Conservation (phyloP, 2,797 vertebrate species). For the Melopsittacus undulatus region DNA sequence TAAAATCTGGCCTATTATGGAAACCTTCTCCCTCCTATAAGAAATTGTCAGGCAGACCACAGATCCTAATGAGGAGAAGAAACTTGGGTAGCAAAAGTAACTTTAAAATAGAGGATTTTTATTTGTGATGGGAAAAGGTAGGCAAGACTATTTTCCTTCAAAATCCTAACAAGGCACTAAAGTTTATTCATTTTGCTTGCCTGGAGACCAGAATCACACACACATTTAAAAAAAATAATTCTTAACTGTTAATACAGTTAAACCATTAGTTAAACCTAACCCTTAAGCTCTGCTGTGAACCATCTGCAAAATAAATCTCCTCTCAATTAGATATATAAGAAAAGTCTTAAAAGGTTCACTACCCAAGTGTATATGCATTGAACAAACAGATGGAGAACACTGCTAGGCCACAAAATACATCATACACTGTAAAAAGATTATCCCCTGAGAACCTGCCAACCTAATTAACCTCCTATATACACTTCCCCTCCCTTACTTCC, state of each 20-base stretch:
- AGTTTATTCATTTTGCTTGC: neutral
- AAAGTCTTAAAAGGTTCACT: neutral
- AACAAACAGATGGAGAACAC: constrained; percentile 6
- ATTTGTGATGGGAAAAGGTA: neutral
- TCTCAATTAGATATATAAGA: neutral
- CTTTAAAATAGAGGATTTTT: neutral
- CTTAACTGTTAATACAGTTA: neutral
- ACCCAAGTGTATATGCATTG: neutral
- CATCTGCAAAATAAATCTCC: constrained; percentile 3
- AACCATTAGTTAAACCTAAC: too few relatives aligned
- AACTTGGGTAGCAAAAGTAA: neutral
- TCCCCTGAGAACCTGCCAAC: neutral
- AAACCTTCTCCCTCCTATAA: neutral
- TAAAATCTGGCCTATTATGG: neutral
- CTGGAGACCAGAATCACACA: too few relatives aligned
- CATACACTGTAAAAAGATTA: neutral
- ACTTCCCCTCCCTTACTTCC: neutral
- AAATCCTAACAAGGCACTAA: neutral
- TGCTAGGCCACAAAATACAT: neutral
- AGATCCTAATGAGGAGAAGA: neutral
- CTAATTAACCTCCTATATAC: neutral
- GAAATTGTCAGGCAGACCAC: neutral
- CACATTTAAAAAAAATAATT: neutral
- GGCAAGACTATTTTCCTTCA: neutral
- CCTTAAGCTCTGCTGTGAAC: neutral